phyloP scores from a whole-genome alignment of 2,888 invertebrate genomes.

The Macropis europaea region DNA sequence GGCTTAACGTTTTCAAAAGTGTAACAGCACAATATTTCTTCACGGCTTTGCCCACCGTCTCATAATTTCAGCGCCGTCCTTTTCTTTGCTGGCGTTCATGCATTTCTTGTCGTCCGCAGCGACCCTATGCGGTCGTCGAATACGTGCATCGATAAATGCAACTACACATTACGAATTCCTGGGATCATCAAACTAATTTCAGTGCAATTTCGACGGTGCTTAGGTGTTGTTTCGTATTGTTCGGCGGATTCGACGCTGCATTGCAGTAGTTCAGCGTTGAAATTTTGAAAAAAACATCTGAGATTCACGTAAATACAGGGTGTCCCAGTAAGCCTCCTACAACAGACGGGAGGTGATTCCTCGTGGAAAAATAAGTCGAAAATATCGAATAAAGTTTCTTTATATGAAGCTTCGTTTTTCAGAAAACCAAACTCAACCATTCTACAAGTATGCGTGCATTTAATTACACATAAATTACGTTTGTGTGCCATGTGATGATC shows the following conservation, averaged over 20 bases:
- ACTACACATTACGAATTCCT: slow-evolving; percentile 2
- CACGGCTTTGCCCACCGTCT: not conserved
- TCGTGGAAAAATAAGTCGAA: no score
- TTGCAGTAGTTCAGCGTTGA: not conserved
- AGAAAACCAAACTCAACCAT: no score
- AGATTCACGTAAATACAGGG: no score
- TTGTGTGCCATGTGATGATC: no score
- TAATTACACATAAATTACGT: no score
- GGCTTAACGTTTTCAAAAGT: slow-evolving; percentile 4
- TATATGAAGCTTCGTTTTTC: no score
- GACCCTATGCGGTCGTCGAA: slow-evolving; percentile 5
- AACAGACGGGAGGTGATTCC: no score
- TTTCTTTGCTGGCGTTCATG: not conserved
- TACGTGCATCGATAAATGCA: slow-evolving; percentile 1
- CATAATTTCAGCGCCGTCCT: not conserved
- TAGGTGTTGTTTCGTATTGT: not conserved
- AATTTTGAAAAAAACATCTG: not conserved
- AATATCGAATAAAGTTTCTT: no score
- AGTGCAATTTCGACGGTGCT: slow-evolving; percentile 2
- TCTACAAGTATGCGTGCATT: no score
- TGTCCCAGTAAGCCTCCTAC: no score
- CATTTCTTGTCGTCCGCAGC: not conserved
- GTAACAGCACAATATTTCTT: not conserved
- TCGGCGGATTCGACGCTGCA: not conserved
- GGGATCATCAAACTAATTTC: slow-evolving; percentile 8